Evolutionary conservation across 2,888 invertebrate genomes (phyloP).

Genomic region (Cremastobaeus sp.): DNA sequence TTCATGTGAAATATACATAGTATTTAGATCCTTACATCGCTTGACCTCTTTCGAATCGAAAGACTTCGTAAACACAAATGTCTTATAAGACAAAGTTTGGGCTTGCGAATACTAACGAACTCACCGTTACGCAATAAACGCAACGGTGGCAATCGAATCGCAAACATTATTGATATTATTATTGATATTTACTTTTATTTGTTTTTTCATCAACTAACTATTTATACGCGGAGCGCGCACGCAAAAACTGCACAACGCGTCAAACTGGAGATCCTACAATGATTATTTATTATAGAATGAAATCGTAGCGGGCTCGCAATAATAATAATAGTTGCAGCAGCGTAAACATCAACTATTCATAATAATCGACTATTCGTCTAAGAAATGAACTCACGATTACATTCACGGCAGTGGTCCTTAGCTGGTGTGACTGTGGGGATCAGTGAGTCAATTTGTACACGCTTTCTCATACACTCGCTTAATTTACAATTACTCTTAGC

Average conservation of each 20-base stretch:
- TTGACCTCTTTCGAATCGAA: constrained; percentile 46
- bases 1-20: constrained; percentile 47
- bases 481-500: constrained; percentile 71
- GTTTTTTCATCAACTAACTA: constrained; percentile 47
- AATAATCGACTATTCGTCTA: constrained; percentile 64
- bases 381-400: constrained; percentile 66
- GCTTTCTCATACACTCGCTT: constrained; percentile 53
- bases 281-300: constrained; percentile 66
- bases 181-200: constrained; percentile 3
- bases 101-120: constrained; percentile 31
- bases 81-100: constrained; percentile 56
- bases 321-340: constrained; percentile 56
- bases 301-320: constrained; percentile 57
- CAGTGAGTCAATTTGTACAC: constrained; percentile 62
- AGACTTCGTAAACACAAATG: constrained; percentile 45
- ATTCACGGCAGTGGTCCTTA: constrained; percentile 77
- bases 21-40: constrained; percentile 37
- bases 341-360: constrained; percentile 59
- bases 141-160: constrained; percentile 45
- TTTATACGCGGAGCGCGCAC: constrained; percentile 42
- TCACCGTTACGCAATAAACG: constrained; percentile 48
- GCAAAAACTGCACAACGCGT: constrained; percentile 36
- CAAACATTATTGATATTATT: constrained; percentile 43
- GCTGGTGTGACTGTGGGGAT: constrained; percentile 74
- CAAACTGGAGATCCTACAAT: constrained; percentile 67